Percentiles rank a stretch among this genome's conserved stretches.
Conservation (phyloP, 1,140 invertebrate species). For the Camponotus vicinus region DNA sequence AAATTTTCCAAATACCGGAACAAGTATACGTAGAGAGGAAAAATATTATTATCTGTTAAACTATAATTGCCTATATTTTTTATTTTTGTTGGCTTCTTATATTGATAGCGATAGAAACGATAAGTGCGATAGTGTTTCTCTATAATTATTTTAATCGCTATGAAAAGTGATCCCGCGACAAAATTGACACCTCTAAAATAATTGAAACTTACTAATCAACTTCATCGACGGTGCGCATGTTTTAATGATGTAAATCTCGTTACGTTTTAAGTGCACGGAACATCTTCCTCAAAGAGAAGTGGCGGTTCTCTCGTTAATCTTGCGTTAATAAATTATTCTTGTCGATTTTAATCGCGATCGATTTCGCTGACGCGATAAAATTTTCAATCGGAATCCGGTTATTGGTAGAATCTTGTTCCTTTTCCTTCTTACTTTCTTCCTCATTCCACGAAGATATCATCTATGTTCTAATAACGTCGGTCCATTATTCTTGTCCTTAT, state of each 20-base stretch:
- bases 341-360: slow-evolving; percentile 47
- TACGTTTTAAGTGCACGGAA: neutral
- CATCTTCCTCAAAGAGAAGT: slow-evolving; percentile 5
- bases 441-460: neutral
- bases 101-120: no score
- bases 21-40: neutral
- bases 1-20: neutral
- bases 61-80: neutral
- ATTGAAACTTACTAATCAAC: slow-evolving; percentile 33
- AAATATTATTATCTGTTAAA: no score
- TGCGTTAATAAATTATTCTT: slow-evolving; percentile 41
- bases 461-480: neutral
- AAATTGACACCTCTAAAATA: neutral
- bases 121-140: neutral
- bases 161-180: neutral
- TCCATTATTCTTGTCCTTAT: slow-evolving; percentile 63
- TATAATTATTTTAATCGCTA: neutral
- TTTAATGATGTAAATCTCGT: slow-evolving; percentile 28
- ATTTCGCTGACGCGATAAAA: slow-evolving; percentile 32
- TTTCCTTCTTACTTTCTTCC: neutral
- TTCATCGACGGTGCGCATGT: neutral
- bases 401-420: slow-evolving; percentile 42
- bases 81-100: neutral
- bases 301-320: neutral
- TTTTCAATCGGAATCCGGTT: slow-evolving; percentile 46